These are phyloP conservation scores for Archaeoteleia sp. DNA, from an alignment of 2,888 invertebrate genomes.

Conservation along the genomic window DNA sequence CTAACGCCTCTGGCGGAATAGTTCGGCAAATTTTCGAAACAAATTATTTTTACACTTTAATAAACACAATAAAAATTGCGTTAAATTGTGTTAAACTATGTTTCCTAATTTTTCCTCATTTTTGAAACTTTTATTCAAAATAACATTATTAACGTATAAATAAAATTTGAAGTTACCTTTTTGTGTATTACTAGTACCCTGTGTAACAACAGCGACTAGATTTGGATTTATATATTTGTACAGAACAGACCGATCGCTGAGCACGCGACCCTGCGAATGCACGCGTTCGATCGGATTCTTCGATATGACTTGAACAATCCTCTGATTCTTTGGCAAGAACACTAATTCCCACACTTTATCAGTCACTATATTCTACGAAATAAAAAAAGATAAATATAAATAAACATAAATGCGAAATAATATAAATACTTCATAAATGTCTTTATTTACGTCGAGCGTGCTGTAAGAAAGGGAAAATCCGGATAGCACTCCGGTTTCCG, in stretches of 20 bases:
- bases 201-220: slow-evolving; percentile 89
- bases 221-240: slow-evolving; percentile 99
- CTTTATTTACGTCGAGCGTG: slow-evolving; percentile 68
- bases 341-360: slow-evolving; percentile 82
- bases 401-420: slow-evolving; percentile 6
- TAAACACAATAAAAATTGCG: neutral
- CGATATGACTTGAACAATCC: slow-evolving; percentile 79
- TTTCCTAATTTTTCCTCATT: too few species aligned
- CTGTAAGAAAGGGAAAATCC: slow-evolving; percentile 79
- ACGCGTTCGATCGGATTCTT: slow-evolving; percentile 85
- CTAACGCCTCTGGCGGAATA: too few species aligned
- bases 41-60: neutral
- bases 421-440: neutral
- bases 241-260: slow-evolving; percentile 95
- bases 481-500: slow-evolving; percentile 77
- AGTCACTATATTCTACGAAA: slow-evolving; percentile 78
- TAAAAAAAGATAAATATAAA: slow-evolving; percentile 6
- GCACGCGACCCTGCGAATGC: slow-evolving; percentile 95
- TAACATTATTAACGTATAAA: too few species aligned
- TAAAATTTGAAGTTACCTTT: slow-evolving; percentile 82
- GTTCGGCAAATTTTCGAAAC: slow-evolving; percentile 5
- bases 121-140: too few species aligned
- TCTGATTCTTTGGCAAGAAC: slow-evolving; percentile 79
- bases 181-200: slow-evolving; percentile 84
- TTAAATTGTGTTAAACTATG: too few species aligned